Evolutionary conservation across 2,888 invertebrate genomes (phyloP).

Genomic region (Orchestes rusci): DNA sequence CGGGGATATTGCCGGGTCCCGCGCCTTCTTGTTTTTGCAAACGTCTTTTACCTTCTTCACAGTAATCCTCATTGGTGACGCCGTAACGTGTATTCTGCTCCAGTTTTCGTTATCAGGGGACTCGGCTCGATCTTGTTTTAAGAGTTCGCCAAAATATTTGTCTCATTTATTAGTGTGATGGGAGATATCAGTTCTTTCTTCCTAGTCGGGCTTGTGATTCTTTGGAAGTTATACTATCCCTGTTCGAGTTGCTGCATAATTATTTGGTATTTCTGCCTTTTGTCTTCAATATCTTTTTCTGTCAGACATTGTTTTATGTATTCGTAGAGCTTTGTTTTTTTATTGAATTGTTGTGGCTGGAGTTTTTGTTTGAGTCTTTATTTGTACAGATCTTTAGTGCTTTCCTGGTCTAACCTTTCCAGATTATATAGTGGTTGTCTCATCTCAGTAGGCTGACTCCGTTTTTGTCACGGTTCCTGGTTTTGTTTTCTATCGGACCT

Average conservation of each 20-base stretch:
- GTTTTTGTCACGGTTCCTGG: neutral
- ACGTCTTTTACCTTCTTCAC: conserved; percentile 1
- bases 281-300: too few relatives aligned
- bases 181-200: conserved; percentile 7
- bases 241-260: too few relatives aligned
- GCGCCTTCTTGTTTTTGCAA: conserved; percentile 6
- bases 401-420: neutral
- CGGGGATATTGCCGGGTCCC: neutral
- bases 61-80: conserved; percentile 2
- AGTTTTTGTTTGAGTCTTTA: neutral
- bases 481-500: neutral
- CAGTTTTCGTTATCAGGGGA: neutral
- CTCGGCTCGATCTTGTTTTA: conserved; percentile 1
- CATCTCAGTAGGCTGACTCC: neutral
- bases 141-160: conserved; percentile 1
- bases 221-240: too few relatives aligned
- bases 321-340: neutral
- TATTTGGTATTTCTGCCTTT: too few relatives aligned
- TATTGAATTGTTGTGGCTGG: neutral
- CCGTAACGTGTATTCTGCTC: conserved; percentile 1
- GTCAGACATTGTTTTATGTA: neutral
- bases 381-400: neutral
- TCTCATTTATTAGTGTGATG: conserved; percentile 5
- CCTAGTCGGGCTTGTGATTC: neutral
- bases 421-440: neutral